These are phyloP conservation scores for Kryptolebias marmoratus DNA, from an alignment of 2,113 vertebrate genomes.

Conservation along the genomic window DNA sequence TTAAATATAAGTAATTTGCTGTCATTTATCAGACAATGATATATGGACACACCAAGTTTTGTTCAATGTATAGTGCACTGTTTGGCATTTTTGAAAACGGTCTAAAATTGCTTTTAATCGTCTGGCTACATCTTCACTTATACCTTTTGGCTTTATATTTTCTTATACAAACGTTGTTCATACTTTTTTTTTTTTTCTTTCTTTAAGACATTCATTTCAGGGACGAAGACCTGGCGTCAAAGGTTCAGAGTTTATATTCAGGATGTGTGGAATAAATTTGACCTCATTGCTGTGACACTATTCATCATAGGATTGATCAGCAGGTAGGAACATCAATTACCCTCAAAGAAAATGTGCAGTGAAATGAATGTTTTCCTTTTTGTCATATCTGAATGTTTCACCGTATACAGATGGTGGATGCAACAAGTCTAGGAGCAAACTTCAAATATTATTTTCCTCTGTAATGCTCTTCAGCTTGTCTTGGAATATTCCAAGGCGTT, in stretches of 20 bases:
- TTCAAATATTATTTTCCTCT: too few relatives aligned
- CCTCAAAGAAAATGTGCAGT: not conserved
- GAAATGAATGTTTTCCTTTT: not conserved
- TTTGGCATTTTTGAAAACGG: too few relatives aligned
- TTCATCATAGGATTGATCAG: slow-evolving; percentile 85
- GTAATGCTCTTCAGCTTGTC: too few relatives aligned
- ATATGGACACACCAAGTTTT: too few relatives aligned
- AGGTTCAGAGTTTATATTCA: slow-evolving; percentile 82
- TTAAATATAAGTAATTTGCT: not conserved
- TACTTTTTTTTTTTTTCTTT: not conserved
- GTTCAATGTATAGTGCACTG: too few relatives aligned
- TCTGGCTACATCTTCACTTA: too few relatives aligned
- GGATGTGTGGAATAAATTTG: slow-evolving; percentile 89
- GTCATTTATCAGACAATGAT: too few relatives aligned
- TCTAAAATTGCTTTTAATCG: too few relatives aligned
- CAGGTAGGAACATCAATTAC: slow-evolving; percentile 74
- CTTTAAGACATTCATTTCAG: slow-evolving; percentile 78
- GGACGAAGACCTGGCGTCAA: slow-evolving; percentile 67
- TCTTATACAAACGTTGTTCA: not conserved
- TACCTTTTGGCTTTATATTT: too few relatives aligned
- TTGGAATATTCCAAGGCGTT: too few relatives aligned
- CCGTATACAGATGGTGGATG: not conserved
- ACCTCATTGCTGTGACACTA: slow-evolving; percentile 83
- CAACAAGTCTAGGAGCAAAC: too few relatives aligned
- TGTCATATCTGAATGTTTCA: not conserved